Base-by-base conservation (phyloP, 1,140 invertebrate genomes). In the Habropoda laboriosa region DNA sequence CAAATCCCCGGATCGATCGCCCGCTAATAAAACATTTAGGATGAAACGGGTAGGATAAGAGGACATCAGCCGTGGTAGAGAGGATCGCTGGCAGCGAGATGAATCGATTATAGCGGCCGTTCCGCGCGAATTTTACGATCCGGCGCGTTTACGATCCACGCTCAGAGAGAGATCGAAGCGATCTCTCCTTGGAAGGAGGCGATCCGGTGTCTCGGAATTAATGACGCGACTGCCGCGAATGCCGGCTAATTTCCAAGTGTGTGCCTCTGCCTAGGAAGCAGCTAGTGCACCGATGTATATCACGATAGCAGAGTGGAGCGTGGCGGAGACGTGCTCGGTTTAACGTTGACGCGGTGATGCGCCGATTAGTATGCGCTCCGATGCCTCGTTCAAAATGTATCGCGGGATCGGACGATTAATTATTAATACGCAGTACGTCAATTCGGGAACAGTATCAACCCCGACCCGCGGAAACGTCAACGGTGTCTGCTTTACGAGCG, bases 341-440 rank as follows among this genome's bases (percentile, higher is more conserved):
- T 30, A 40, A 63, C 47, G 71, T 30, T 42, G 40, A 58, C 2
- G n/a, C 38, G 60, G 35, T 35, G 35, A 49, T 38, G 18, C 60
- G 21, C 1, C 60, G 47, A 67, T 67, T 27, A 55, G 63, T 57
- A 67, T 57, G 73, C 63, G 49, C 13, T 4, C 49, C 47, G 49
- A 57, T 27, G 16, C 21, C 6, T 57, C 30, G 61, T 45, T 67
- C 18, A 67, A 67, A 76, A 76, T 57, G 73, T 76, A 76, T 45
- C 73, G 38, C 49, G 21, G 30, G 38, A 27, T 45, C 61, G 73
- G 30, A 27, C 63, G 73, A 76, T 67, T 67, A 76, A 76, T 76
- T 76, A 76, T 76, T 42, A 67, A 67, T 67, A 45, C 47, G 35
- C 35, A 32, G 47, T 66, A 55, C 73, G 73, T 76, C 73, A 76